These are phyloP conservation scores for Nephrotoma guestfalica DNA, from an alignment of 2,888 invertebrate species.

Conservation along the genomic window DNA sequence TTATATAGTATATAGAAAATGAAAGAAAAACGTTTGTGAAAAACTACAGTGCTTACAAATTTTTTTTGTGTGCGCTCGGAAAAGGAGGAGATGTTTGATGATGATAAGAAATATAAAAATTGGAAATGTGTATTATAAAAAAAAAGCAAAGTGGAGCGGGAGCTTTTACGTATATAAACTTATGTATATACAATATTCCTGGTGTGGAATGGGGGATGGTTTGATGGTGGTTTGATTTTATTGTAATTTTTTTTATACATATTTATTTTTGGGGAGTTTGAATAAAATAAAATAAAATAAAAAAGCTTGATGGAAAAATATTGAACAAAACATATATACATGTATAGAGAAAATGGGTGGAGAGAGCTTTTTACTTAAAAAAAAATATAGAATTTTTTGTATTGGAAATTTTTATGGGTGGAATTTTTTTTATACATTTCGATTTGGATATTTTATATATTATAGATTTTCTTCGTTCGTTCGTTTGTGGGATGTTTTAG, in stretches of 20 bases:
- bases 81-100: conserved; percentile 3
- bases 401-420: conserved; percentile 4
- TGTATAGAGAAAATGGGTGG: not conserved
- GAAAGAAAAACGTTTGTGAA: not conserved
- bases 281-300: not conserved
- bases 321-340: not conserved
- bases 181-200: not conserved
- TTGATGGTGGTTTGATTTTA: conserved; percentile 2
- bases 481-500: not conserved
- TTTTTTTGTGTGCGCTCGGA: not conserved
- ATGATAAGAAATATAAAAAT: conserved; percentile 2
- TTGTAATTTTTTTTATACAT: not conserved
- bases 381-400: not conserved
- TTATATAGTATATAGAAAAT: not conserved
- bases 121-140: not conserved
- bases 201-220: not conserved
- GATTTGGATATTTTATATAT: conserved; percentile 4
- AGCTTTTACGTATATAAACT: not conserved
- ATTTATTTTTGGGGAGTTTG: not conserved
- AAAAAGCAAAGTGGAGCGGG: not conserved
- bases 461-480: not conserved
- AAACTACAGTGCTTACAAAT: not conserved
- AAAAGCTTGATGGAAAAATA: not conserved
- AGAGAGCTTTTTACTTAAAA: not conserved
- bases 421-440: not conserved